Base-by-base conservation (phyloP, 2,113 vertebrate genomes). In the Mola mola region DNA sequence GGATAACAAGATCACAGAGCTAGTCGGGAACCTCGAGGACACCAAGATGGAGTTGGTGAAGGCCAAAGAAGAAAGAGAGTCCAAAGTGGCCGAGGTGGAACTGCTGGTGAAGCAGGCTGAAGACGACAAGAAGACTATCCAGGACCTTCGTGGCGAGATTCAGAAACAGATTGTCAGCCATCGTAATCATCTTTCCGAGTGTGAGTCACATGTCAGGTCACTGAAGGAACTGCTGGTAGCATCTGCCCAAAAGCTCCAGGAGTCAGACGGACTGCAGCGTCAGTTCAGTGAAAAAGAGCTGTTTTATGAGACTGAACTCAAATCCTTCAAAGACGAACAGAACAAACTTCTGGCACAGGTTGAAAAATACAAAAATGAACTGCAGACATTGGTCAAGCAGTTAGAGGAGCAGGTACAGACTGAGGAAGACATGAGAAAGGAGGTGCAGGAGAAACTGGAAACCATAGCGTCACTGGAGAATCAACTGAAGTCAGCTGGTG, bases 241-340 rank as follows among this genome's bases (percentile, higher is more conserved):
- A 17, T 80, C 88, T 9, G 75, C 55, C 9, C 87, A 90, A 36
- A 93, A 88, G 40, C 64, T 93, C 1, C 88, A 92, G 37, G 85
- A 92, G 78, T 85, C 82, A 0, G 87, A 94, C 17, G 59, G 21
- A 46, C 79, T 93, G 8, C 71, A 81, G 38, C 61, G 36, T 10
- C 79, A 91, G 60, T 75, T 94, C 10, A 37, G 81, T 2, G 87
- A 93, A 42, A 89, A 75, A 40, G 90, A 93, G 28, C 73, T 90
- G 69, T 65, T 10, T 0, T 81, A 93, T 66, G 90, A 94, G 52
- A 90, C 83, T 11, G 94, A 96, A 20, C 71, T 95, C 13, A 95
- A 95, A 60, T 78, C 89, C 1, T 11, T 89, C 26, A 94, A 94
- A 75, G 94, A 94, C 3, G 90, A 92, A 4, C 83, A 90, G 22